Evolutionary conservation across 2,888 invertebrate species (phyloP).

Genomic region (Chromoteleia sp.): DNA sequence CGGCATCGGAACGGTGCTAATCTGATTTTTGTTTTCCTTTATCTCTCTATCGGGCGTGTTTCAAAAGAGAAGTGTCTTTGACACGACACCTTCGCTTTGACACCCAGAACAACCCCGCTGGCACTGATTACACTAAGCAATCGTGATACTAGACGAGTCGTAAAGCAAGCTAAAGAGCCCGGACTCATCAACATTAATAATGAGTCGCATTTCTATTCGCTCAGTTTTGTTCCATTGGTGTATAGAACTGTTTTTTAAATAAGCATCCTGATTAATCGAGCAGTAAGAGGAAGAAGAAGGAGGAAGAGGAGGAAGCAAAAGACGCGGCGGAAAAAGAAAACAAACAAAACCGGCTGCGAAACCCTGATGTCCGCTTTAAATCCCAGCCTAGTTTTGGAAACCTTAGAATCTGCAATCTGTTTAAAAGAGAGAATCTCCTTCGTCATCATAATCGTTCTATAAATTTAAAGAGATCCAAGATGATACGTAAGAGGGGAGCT

Average conservation of each 20-base stretch:
- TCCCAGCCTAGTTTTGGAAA: constrained; percentile 33
- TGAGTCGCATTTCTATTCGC: too few relatives aligned
- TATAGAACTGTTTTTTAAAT: background rate
- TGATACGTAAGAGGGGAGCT: constrained; percentile 3
- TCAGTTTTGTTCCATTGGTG: too few relatives aligned
- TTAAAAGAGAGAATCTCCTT: constrained; percentile 35
- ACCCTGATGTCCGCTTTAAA: constrained; percentile 4
- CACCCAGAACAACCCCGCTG: constrained; percentile 3
- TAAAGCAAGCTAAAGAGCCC: constrained; percentile 5
- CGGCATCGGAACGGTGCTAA: constrained; percentile 12
- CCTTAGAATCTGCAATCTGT: constrained; percentile 21
- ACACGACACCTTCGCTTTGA: constrained; percentile 18
- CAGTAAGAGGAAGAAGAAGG: too few relatives aligned
- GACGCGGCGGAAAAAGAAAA: background rate
- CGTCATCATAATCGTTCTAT: constrained; percentile 34
- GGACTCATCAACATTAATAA: background rate
- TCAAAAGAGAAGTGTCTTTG: constrained; percentile 27
- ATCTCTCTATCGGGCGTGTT: constrained; percentile 19
- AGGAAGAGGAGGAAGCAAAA: too few relatives aligned
- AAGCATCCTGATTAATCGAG: too few relatives aligned
- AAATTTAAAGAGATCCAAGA: constrained; percentile 33
- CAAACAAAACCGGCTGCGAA: background rate
- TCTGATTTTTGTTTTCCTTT: constrained; percentile 43
- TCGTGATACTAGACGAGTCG: constrained; percentile 17
- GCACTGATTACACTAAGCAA: constrained; percentile 40